Base-by-base conservation (phyloP, 1,140 invertebrate genomes). In the Drosophila athabasca region DNA sequence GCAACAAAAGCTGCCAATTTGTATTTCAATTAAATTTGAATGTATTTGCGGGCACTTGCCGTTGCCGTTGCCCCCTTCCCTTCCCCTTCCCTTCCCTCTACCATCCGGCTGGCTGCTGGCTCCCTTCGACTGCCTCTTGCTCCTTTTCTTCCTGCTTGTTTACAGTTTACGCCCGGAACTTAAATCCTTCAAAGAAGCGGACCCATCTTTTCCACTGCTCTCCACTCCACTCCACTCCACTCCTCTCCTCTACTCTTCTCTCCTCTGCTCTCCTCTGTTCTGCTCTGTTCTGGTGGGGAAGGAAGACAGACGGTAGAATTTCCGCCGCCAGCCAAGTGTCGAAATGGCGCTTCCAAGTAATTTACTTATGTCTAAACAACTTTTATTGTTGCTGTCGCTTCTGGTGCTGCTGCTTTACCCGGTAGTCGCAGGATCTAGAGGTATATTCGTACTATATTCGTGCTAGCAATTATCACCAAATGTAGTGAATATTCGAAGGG, bases 21-120 rank as follows among this genome's bases (percentile, higher is more conserved):
- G 79, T 82, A 77, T 76, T 81, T 82, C 78, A 82, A 77, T 87
- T 81, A 78, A 81, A 87, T 81, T 85, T 71, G 75, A 87, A 62
- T 78, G 79, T 87, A 81, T 61, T 51, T 73, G 74, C 54, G 44
- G 72, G 73, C 74, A 76, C 74, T 76, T 76, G 71, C 41, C 54
- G 35, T 44, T 69, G 31, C 26, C 31, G 2, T 51, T 53, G 31
- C 62, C 6, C 6, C 39, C 41, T 22, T 51, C 29, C 7, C 39
- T 50, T 67, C 29, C n/a, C 41, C 43, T 44, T 19, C 15, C 39
- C 44, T 66, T 45, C 39, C 29, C 8, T 31, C 49, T n/a, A 35
- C 39, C 41, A 31, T 31, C 49, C 29, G n/a, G n/a, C 58, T 49
- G n/a, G n/a, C 58, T 49, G 17, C 58, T 49, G 15, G 2, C 41